A percentile compares a stretch with the other conserved stretches of the same genome.
phyloP scores from a whole-genome alignment of 1,140 invertebrate species.

The Macrobrachium nipponense region DNA sequence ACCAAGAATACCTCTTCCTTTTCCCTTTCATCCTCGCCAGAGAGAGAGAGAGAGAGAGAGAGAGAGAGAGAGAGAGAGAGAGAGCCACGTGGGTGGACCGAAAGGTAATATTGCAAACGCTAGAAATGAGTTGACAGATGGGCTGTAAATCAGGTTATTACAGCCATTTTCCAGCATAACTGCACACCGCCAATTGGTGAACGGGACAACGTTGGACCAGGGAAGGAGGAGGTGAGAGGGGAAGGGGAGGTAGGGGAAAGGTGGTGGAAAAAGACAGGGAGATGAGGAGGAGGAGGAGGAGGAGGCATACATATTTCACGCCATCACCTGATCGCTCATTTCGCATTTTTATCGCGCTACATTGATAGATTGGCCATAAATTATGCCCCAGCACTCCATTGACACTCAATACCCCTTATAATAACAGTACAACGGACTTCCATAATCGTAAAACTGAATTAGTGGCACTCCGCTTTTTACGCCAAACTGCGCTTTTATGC shows the following conservation, averaged over 20 bases:
- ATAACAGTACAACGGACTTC: too few relatives aligned
- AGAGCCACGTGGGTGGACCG: neutral
- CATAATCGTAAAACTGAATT: too few relatives aligned
- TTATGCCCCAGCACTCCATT: constrained; percentile 22
- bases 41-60: too few relatives aligned
- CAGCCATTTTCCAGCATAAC: constrained; percentile 29
- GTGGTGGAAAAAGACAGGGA: neutral
- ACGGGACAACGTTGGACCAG: too few relatives aligned
- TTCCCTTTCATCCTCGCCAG: neutral
- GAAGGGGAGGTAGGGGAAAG: too few relatives aligned
- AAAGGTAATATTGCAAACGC: constrained; percentile 43
- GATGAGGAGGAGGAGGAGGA: neutral
- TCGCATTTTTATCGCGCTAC: constrained; percentile 45
- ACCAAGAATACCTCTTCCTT: too few relatives aligned
- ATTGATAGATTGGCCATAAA: constrained; percentile 47
- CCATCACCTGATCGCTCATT: constrained; percentile 43
- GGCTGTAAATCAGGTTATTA: constrained; percentile 48
- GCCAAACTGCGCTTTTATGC: neutral
- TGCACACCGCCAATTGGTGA: constrained; percentile 14
- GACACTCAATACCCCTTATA: neutral
- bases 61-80: too few relatives aligned
- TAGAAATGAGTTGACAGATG: constrained; percentile 49
- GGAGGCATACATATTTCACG: constrained; percentile 35
- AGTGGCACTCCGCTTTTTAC: too few relatives aligned
- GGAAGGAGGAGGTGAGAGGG: too few relatives aligned